phyloP scores from a whole-genome alignment of 2,113 vertebrate species.

The Microtus richardsoni region DNA sequence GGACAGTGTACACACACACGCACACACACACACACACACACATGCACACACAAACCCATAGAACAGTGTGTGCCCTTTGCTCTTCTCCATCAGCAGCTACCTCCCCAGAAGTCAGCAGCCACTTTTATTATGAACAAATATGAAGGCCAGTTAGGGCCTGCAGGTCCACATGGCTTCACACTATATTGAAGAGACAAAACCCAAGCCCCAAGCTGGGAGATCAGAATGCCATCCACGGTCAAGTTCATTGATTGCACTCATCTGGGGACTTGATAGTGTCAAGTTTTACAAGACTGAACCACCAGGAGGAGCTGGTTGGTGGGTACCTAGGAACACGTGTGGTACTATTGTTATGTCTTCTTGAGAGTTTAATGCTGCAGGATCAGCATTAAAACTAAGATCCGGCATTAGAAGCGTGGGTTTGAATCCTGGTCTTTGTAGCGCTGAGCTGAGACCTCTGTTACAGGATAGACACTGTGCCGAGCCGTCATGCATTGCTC shows the following conservation, averaged over 20 bases:
- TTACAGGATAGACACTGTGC: not conserved
- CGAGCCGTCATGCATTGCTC: not conserved
- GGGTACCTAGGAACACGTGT: not conserved
- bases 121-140: not conserved
- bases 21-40: not conserved
- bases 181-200: not conserved
- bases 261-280: not conserved
- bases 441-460: not conserved
- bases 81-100: not conserved
- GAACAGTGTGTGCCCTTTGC: not conserved
- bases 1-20: not conserved
- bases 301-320: not conserved
- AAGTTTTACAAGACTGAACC: not conserved
- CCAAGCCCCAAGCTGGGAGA: not conserved
- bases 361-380: not conserved
- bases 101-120: not conserved
- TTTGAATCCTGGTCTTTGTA: not conserved
- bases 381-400: not conserved
- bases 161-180: accelerated
- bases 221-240: not conserved
- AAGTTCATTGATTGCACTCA: not conserved
- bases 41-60: not conserved
- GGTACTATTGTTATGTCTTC: not conserved
- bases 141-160: not conserved
- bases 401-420: not conserved